phyloP scores from a whole-genome alignment of 2,797 vertebrate genomes.

The Tauraco hartlaubi region DNA sequence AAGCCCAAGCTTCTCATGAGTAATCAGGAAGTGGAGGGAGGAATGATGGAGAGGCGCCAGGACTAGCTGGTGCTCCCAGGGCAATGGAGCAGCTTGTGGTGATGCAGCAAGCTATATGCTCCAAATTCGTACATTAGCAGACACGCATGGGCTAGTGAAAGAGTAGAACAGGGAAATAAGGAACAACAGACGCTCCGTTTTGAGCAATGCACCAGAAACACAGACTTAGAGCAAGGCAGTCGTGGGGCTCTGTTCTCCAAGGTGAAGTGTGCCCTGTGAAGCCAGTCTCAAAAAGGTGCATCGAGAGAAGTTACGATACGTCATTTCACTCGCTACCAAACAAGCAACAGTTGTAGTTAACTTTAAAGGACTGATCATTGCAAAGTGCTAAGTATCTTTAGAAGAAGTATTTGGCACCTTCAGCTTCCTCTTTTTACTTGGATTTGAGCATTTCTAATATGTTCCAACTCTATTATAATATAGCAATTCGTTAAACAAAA shows the following conservation, averaged over 20 bases:
- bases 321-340: background rate
- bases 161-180: background rate
- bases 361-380: background rate
- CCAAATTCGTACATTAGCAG: fast-evolving
- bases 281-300: background rate
- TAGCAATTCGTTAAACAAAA: background rate
- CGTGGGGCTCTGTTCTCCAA: fast-evolving
- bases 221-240: background rate
- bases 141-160: fast-evolving
- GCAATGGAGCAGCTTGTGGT: background rate
- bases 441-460: background rate
- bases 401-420: background rate
- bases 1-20: background rate
- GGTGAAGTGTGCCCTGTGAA: fast-evolving
- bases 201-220: background rate
- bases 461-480: background rate
- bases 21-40: background rate
- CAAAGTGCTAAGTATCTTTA: background rate
- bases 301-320: fast-evolving
- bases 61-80: background rate
- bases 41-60: background rate
- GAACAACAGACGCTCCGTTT: background rate
- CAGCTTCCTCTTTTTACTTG: background rate
- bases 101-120: background rate
- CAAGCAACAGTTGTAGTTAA: background rate